Evolutionary conservation across 2,797 vertebrate species (phyloP).

Genomic region (Hydrolagus colliei): DNA sequence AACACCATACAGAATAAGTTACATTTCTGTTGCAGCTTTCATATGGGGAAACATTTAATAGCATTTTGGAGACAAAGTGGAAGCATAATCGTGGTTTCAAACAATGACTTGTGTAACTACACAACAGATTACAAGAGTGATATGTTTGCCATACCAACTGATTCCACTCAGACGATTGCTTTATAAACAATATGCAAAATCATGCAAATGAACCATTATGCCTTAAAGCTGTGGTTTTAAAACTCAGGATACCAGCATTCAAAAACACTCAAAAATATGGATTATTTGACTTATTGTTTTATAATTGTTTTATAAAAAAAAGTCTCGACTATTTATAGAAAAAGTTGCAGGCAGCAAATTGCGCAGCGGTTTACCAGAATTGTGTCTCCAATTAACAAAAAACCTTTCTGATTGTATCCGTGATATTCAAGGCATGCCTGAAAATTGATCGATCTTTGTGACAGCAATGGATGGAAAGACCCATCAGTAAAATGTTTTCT

Average conservation of each 20-base stretch:
- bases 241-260: neutral
- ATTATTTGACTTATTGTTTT: neutral
- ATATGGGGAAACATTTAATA: too few relatives aligned
- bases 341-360: neutral
- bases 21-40: neutral
- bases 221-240: neutral
- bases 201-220: neutral
- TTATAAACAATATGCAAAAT: neutral
- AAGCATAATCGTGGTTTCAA: too few relatives aligned
- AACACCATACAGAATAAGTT: neutral
- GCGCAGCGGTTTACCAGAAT: neutral
- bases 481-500: neutral
- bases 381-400: neutral
- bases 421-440: neutral
- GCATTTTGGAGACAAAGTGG: too few relatives aligned
- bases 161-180: neutral
- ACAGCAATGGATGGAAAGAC: neutral
- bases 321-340: neutral
- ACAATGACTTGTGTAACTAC: too few relatives aligned
- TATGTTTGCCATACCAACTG: neutral
- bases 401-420: neutral
- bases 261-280: neutral
- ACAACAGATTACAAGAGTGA: neutral
- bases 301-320: neutral
- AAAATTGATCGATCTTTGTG: neutral